These are phyloP conservation scores for Garra rufa DNA, from an alignment of 2,113 vertebrate species.

Conservation along the genomic window DNA sequence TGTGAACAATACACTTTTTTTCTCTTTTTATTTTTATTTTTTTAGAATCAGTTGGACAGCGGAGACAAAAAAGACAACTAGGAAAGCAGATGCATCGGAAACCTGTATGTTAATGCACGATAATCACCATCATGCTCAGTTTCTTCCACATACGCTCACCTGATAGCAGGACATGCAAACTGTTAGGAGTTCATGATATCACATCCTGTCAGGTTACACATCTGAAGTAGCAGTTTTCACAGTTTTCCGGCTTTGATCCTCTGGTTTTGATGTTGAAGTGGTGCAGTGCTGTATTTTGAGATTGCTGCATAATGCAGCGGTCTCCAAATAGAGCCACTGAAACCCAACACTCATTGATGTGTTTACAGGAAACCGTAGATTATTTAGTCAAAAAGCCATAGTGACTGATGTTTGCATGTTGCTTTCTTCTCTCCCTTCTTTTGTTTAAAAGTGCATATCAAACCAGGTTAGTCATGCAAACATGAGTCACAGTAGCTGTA, in stretches of 20 bases:
- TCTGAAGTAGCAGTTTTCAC: not conserved
- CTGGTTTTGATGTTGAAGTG: not conserved
- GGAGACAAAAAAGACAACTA: conserved; percentile 51
- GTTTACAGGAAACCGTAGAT: not conserved
- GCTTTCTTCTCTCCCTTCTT: not conserved
- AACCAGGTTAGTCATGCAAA: not conserved
- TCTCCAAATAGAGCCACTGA: not conserved
- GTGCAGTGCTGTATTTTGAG: not conserved
- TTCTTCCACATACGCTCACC: not conserved
- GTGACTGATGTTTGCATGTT: not conserved
- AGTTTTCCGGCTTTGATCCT: not conserved
- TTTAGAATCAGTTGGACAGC: conserved; percentile 36
- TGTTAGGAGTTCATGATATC: not conserved
- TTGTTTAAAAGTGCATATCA: not conserved
- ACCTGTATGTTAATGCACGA: not conserved
- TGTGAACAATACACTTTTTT: not conserved
- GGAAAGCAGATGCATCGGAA: not conserved
- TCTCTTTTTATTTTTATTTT: not conserved
- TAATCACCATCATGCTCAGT: not conserved
- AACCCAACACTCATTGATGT: not conserved
- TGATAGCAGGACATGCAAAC: not conserved
- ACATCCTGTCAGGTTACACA: conserved; percentile 20
- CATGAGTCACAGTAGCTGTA: not conserved
- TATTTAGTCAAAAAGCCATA: not conserved
- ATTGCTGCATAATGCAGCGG: not conserved